Evolutionary conservation across 2,797 vertebrate species (phyloP).

Genomic region (Echiichthys vipera): DNA sequence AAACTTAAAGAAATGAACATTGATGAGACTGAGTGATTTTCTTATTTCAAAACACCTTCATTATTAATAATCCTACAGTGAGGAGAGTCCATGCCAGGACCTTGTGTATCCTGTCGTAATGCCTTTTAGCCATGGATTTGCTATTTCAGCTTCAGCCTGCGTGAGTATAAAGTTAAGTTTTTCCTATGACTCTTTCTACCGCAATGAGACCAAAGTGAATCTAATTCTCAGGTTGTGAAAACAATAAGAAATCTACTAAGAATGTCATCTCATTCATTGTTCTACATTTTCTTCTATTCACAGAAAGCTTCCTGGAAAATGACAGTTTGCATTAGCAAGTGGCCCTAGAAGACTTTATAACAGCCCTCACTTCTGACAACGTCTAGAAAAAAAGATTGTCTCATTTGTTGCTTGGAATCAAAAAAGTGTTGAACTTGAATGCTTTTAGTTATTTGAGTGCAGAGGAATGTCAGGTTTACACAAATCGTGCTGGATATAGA

Average conservation of each 20-base stretch:
- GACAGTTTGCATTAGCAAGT: neutral
- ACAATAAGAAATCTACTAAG: neutral
- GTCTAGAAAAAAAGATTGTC: neutral
- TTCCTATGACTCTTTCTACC: neutral
- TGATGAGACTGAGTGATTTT: slow-evolving; percentile 25
- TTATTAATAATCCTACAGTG: slow-evolving; percentile 54
- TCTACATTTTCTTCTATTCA: neutral
- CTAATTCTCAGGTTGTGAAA: neutral
- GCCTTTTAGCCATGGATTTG: slow-evolving; percentile 13
- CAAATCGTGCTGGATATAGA: slow-evolving; percentile 5
- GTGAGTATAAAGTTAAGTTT: neutral
- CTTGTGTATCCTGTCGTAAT: slow-evolving; percentile 1
- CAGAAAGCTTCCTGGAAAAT: neutral
- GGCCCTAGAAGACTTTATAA: slow-evolving; percentile 7
- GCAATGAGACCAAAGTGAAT: neutral
- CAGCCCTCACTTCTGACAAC: neutral
- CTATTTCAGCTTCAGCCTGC: slow-evolving; percentile 12
- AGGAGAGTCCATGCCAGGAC: slow-evolving; percentile 1
- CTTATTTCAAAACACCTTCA: slow-evolving; percentile 36
- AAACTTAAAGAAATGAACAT: slow-evolving; percentile 28
- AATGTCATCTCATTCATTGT: neutral
- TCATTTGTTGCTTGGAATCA: slow-evolving; percentile 13
- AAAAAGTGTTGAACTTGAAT: no score
- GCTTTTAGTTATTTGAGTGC: neutral
- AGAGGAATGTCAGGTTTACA: neutral